A percentile compares a stretch with the other conserved stretches of the same genome.
These are phyloP conservation scores for Lepidonotus clava DNA, from an alignment of 2,888 invertebrate genomes.

Conservation along the genomic window DNA sequence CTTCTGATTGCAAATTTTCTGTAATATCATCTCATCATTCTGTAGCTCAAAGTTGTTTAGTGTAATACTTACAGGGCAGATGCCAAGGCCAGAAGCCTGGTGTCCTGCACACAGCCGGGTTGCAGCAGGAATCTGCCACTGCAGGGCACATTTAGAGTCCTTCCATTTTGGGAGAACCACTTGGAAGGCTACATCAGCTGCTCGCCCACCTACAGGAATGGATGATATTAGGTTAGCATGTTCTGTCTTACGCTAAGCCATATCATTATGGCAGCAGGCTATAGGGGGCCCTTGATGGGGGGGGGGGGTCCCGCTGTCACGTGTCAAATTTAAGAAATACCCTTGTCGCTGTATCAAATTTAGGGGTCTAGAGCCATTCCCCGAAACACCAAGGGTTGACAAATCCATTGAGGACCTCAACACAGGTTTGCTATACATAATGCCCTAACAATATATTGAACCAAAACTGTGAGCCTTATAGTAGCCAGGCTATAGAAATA, in stretches of 20 bases:
- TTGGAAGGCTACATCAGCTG: neutral
- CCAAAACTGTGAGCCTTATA: no score
- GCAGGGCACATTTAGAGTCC: neutral
- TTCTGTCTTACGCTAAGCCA: neutral
- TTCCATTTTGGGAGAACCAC: neutral
- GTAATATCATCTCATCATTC: no score
- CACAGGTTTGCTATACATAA: no score
- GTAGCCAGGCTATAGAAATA: neutral
- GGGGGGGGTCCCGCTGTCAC: neutral
- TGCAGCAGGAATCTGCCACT: neutral
- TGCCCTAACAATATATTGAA: no score
- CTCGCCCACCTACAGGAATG: neutral
- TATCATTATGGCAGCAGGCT: neutral
- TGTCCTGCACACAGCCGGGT: neutral
- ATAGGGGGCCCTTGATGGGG: neutral
- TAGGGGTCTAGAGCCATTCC: neutral
- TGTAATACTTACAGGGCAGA: slow-evolving; percentile 27
- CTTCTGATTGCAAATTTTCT: no score
- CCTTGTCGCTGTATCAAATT: neutral
- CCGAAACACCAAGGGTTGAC: neutral
- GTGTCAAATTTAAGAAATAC: neutral
- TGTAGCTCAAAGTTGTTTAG: no score
- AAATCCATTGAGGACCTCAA: no score
- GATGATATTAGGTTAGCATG: neutral
- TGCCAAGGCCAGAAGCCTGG: neutral